Evolutionary conservation across 2,888 invertebrate species (phyloP).

Genomic region (Drosophila sordidapex): DNA sequence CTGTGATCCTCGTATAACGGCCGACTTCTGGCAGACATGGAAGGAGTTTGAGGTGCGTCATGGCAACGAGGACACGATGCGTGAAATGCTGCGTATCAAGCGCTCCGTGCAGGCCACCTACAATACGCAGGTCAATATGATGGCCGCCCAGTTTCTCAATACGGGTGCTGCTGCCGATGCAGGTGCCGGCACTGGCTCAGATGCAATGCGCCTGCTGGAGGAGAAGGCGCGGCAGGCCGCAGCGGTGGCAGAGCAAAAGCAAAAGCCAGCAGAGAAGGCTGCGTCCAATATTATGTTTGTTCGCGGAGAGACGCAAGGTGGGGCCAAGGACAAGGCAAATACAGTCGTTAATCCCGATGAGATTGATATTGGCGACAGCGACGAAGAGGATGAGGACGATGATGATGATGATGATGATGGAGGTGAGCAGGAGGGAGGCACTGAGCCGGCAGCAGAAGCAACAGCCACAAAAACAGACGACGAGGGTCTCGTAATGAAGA

Average conservation of each 20-base stretch:
- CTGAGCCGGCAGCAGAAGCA: slow-evolving; percentile 86
- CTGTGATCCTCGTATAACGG: slow-evolving; percentile 98
- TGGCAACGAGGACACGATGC: slow-evolving; percentile 99
- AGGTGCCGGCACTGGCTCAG: slow-evolving; percentile 89
- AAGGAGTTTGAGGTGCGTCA: slow-evolving; percentile 99
- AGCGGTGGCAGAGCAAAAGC: slow-evolving; percentile 59
- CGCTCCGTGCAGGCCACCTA: slow-evolving; percentile 98
- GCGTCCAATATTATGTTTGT: slow-evolving; percentile 92
- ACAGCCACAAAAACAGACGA: slow-evolving; percentile 84
- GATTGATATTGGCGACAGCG: slow-evolving; percentile 92
- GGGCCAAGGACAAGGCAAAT: slow-evolving; percentile 87
- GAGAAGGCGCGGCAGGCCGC: slow-evolving; percentile 90
- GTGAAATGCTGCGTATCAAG: slow-evolving; percentile 99
- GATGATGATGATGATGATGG: slow-evolving; percentile 86
- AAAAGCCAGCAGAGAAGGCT: slow-evolving; percentile 69
- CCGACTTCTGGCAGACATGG: slow-evolving; percentile 99
- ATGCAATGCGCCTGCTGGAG: slow-evolving; percentile 95
- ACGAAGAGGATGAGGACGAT: slow-evolving; percentile 87
- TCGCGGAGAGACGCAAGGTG: slow-evolving; percentile 93
- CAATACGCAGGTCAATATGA: slow-evolving; percentile 99
- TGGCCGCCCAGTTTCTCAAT: slow-evolving; percentile 98
- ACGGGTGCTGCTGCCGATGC: slow-evolving; percentile 89
- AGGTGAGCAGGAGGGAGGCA: slow-evolving; percentile 83
- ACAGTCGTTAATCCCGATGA: slow-evolving; percentile 94
- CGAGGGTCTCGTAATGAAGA: slow-evolving; percentile 87